A percentile compares a stretch with the other conserved stretches of the same genome.
Conservation (phyloP, 2,888 invertebrate genomes). For the Carcina quercana region DNA sequence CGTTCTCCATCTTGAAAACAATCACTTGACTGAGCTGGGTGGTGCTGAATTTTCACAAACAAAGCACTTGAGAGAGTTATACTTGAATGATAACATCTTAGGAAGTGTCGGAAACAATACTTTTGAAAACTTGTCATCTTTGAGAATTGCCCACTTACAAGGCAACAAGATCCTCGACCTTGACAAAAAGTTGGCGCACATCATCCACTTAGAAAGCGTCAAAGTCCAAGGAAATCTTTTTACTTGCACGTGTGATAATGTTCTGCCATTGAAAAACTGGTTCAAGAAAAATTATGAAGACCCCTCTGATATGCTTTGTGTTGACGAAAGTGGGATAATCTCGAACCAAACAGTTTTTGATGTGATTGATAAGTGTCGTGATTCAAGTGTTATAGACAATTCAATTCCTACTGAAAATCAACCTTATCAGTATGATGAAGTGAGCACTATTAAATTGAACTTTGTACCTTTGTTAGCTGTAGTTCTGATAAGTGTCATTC, state of each 20-base stretch:
- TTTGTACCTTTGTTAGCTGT: constrained; percentile 85
- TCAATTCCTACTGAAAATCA: constrained; percentile 72
- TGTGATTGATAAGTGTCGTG: constrained; percentile 63
- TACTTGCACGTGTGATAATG: constrained; percentile 84
- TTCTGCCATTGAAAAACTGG: constrained; percentile 79
- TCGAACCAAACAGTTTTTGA: constrained; percentile 64
- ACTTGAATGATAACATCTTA: constrained; percentile 86
- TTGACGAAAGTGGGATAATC: constrained; percentile 61
- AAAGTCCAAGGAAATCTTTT: constrained; percentile 84
- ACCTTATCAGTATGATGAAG: constrained; percentile 77
- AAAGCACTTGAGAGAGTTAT: constrained; percentile 83
- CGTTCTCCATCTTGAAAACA: constrained; percentile 85
- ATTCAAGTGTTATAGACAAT: constrained; percentile 66
- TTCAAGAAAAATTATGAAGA: constrained; percentile 77
- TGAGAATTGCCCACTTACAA: constrained; percentile 82
- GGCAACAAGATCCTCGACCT: constrained; percentile 84
- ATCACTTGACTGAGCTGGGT: constrained; percentile 79
- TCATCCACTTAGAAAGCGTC: constrained; percentile 76
- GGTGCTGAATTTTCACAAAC: constrained; percentile 88
- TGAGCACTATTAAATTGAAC: constrained; percentile 77
- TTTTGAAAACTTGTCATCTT: constrained; percentile 80
- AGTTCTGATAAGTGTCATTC: constrained; percentile 81
- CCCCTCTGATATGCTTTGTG: constrained; percentile 79
- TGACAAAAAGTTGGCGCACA: constrained; percentile 77
- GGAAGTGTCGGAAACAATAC: constrained; percentile 82